Base-by-base conservation (phyloP, 2,888 invertebrate species). In the Cotesia congregata region DNA sequence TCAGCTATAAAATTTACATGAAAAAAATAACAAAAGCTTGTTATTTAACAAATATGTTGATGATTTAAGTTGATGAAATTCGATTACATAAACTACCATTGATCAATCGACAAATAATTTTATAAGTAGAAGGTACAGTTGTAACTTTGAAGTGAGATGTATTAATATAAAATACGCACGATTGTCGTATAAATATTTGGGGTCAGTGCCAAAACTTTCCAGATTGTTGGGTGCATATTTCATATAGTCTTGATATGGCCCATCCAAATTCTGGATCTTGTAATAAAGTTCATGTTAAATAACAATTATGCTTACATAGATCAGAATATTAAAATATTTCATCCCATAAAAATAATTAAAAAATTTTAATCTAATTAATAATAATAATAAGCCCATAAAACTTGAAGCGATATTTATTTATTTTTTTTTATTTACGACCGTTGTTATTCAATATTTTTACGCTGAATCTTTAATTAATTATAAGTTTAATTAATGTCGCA, bases 171-270 rank as follows among this genome's bases (percentile, higher is more conserved):
- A 72, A 72, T 39, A 72, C 71, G 71, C 40, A 72, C 71, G 62
- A 72, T 72, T 39, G 62, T 72, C 74, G 73, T 78, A 77, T 77
- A 76, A 78, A 81, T 79, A 74, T 81, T 81, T 85, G 88, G 88
- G 88, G 84, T 12, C 64, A 17, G 71, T 72, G 85, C 88, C 88
- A 88, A 87, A 87, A 86, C 83, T 87, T 87, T 86, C 85, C 86
- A 88, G 88, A 88, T 87, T 85, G 87, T 87, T 87, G 86, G 87
- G 86, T 87, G 85, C 86, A 88, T 83, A 84, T 84, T 77, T 76
- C 75, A 74, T 74, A 50, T 67, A n/a, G 38, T 12, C 20, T 39
- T 60, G 30, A 59, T 64, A 61, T 67, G 71, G 61, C 71, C 67
- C 39, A 72, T 61, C 20, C 2, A 30, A 30, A 30, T 30, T 30